Base-by-base conservation (phyloP, 2,888 invertebrate genomes). In the Atethmia centrago region DNA sequence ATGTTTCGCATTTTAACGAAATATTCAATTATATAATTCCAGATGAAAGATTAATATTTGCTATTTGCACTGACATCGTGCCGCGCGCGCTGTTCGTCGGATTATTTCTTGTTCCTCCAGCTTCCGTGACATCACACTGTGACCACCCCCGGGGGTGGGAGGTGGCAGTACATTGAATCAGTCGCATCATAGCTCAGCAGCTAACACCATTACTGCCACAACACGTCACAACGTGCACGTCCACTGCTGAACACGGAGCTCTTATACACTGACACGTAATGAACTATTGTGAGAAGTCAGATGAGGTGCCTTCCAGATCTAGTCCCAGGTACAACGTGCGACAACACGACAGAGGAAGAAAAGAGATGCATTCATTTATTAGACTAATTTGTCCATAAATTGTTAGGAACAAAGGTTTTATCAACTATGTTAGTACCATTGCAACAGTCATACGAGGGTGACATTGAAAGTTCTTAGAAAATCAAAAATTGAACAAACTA, bases 91-190 rank as follows among this genome's bases (percentile, higher is more conserved):
- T 77, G 45, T 45, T 25, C 47, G 8, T 45, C 31, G 83, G 83
- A 78, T 69, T 63, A 78, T 42, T 77, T 78, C 51, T 58, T 77
- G 31, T 40, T 78, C 45, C 47, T 68, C 14, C 45, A 16, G 25
- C 45, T 82, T 36, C 40, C 25, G 61, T 59, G 81, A 25, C 59
- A 59, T 58, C 45, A 51, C 61, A 75, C 14, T n/a, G n/a, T n/a
- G n/a, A n/a, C 14, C n/a, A 5, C 21, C 14, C 62, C 4, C 8
- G 2, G 9, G 14, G 63, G 42, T 12, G 16, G 7, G 2, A 0
- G 53, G 14, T 14, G 58, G 36, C 42, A 47, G 51, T 42, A 42
- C 31, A 80, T 73, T 31, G 68, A 42, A 74, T 74, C 53, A 74
- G 47, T 21, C 25, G 14, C 31, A 31, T 53, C 45, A 61, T 40